Evolutionary conservation across 1,140 invertebrate genomes (phyloP), one percentile per base, ranked within the genome.

Genomic region (Eriocheir sinensis): DNA sequence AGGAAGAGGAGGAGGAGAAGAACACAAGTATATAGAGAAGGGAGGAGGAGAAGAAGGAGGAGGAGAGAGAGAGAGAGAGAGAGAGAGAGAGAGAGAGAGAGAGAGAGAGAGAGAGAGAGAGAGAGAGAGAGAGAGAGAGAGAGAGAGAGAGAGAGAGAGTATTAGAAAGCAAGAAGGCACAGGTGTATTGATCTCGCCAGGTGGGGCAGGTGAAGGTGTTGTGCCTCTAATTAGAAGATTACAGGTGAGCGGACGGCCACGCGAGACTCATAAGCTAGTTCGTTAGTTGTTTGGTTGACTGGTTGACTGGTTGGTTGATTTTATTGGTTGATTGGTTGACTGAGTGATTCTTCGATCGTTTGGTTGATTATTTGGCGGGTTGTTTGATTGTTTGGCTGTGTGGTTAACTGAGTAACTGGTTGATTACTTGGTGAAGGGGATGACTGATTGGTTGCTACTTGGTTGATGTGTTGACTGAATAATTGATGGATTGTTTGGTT

Each of bases 21-120:
- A 72, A 72, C 12, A 72, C 12, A 72, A n/a, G 60, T 72, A 72
- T 72, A 72, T 15, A 40, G 36, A 80, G 72, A 34, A 41, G 90
- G 90, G 72, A 91, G 40, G 27, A 38, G 32, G 60, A 4, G 30
- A 38, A 4, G 90, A 91, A 80, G 60, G 90, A 41, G 40, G 3
- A 38, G 36, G 96, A 96, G 96, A 96, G 80, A 34, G 41, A 88
- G 83, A 89, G 85, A 60, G 12, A 60, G 85, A 48, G 93, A 60
- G 85, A 48, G 93, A 38, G 36, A 95, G 81, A 83, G 86, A 91
- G n/a, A 91, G 80, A 83, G 48, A 89, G 40, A 48, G 79, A 85
- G 85, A 92, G 92, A 95, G 60, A 81, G 80, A 48, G 89, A 91
- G 89, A 72, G 89, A 83, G 92, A 93, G 92, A 83, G 72, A 93